Base-by-base conservation (phyloP, 2,113 vertebrate species). In the Phalacrocorax aristotelis region DNA sequence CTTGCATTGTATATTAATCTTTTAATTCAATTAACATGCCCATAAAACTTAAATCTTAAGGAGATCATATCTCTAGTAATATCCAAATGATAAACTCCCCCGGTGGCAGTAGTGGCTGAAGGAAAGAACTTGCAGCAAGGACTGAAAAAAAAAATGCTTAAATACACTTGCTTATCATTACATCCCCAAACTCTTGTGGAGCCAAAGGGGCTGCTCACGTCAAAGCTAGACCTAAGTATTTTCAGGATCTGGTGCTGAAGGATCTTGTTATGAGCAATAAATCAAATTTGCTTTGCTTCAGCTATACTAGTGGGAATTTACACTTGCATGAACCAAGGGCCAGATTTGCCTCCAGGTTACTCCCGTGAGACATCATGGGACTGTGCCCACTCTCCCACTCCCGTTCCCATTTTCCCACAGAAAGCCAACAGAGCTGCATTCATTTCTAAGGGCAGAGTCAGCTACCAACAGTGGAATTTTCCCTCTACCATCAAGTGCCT, bases 11-110 rank as follows among this genome's bases (percentile, higher is more conserved):
- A 22, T 79, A 91, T 93, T 94, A 95, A 91, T 84, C 70, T 94
- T 95, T 94, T 95, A 96, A 97, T 96, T 94, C 71, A 93, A 91
- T 95, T 96, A 93, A 72, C 75, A 70, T 51, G 19, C 11, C 46
- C 62, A 52, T 75, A 75, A 93, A 91, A 87, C 60, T 90, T 79
- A 90, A 74, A 70, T 91, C 88, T 93, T 85, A 90, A 93, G 84
- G 79, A 94, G 55, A 94, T 70, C 40, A 23, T 70, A 52, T 69
- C 72, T 84, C 70, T 57, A 62, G 77, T 26, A 54, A 78, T 60
- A 92, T 36, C 90, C 64, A 94, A 87, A 92, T 55, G 7, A 69
- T 83, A 78, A 94, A 89, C 29, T 77, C 40, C 27, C 22, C 36
- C 40, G 57, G 36, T 16, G 20, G 32, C 66, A 68, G 64, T 27